Conservation (phyloP, 2,797 vertebrate genomes). For the Balearica regulorum region DNA sequence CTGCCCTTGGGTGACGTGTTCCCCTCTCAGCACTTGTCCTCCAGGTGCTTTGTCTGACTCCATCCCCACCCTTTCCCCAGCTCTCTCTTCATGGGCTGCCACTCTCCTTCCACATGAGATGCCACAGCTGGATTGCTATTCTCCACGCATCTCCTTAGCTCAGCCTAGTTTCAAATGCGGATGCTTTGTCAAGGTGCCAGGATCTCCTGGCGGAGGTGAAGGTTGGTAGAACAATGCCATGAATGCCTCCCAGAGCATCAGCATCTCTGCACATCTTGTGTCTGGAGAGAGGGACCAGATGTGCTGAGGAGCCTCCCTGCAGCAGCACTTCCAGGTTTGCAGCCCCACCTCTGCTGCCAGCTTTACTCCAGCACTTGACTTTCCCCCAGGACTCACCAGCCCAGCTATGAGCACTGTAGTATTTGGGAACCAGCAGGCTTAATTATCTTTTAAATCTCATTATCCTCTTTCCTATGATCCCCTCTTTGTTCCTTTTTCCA, state of each 20-base stretch:
- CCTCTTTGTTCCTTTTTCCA: neutral
- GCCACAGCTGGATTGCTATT: constrained; percentile 32
- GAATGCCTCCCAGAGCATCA: neutral
- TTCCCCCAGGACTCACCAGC: neutral
- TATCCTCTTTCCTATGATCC: neutral
- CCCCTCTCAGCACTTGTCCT: neutral
- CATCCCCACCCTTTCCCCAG: neutral
- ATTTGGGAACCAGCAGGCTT: neutral
- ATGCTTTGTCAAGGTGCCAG: constrained; percentile 24
- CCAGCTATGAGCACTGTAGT: neutral
- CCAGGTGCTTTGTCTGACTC: fast-evolving
- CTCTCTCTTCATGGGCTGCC: neutral
- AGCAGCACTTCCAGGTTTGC: neutral
- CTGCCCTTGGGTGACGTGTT: neutral
- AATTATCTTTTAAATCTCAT: neutral
- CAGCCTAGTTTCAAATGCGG: neutral
- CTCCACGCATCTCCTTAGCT: neutral
- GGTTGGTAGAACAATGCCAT: neutral
- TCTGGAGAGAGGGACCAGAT: neutral
- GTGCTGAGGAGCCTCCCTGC: neutral
- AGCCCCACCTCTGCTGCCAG: neutral
- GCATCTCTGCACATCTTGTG: neutral
- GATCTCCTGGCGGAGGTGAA: neutral
- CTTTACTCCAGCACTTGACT: neutral
- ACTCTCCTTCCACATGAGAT: neutral